Evolutionary conservation across 1,140 invertebrate species (phyloP), one percentile per base, ranked within the genome.

Genomic region (Drosophila sucinea): DNA sequence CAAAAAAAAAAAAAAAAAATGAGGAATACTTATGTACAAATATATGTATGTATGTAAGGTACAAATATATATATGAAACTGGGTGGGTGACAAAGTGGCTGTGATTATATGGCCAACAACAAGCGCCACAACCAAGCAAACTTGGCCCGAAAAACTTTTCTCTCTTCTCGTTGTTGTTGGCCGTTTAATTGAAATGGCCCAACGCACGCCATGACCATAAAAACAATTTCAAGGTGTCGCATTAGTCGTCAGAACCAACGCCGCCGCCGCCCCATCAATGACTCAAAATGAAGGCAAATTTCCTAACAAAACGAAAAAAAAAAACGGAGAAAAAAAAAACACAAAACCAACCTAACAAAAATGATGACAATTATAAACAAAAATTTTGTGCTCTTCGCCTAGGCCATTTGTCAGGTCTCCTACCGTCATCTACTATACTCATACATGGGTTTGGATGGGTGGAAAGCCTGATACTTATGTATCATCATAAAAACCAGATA

Each of bases 81-180:
- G 74, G 83, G 79, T 77, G 79, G 83, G 83, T 86, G 83, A 86
- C 83, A 86, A 86, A 86, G 76, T 86, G 80, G 76, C 83, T 77
- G 83, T 87, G 83, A 87, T 87, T 86, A 86, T 83, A 69, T 44
- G 55, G 51, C 32, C 23, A 17, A 58, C 72, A 55, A 30, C 30
- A 30, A 10, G 8, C 17, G 17, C 17, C 17, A 17, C 17, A 68
- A 62, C 41, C 25, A 54, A 40, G 25, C 25, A 76, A 40, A 35
- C 29, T 40, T 63, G 54, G 29, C 33, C 27, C 30, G 23, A 41
- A 38, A 60, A 38, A 60, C 23, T 61, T 61, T 30, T 11, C 27
- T 57, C 11, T 27, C n/a, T 40, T 3, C 10, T 11, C 6, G 7
- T 30, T n/a, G 35, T 29, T n/a, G 25, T 60, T 54, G 23, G 17